Base-by-base conservation (phyloP, 1,140 invertebrate species). In the Drosophila truncata region DNA sequence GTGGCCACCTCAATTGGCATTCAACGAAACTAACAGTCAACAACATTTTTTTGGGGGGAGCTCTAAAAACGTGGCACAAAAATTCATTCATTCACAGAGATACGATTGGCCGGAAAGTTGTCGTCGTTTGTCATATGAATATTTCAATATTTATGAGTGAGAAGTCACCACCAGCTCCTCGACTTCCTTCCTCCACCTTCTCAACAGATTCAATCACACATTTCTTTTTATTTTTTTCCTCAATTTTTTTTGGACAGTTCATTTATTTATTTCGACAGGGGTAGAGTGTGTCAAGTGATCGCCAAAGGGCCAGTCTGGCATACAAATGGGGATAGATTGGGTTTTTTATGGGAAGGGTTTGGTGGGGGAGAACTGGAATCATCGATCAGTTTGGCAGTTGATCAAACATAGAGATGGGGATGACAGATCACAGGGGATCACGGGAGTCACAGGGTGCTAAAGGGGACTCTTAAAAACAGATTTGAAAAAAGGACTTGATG, bases 1-100 rank as follows among this genome's bases (percentile, higher is more conserved):
- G n/a, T n/a, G n/a, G n/a, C n/a, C n/a, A n/a, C 20, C 33, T 44
- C 75, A 74, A 79, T 82, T 83, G 75, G 77, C 55, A 83, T 82
- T 69, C 80, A 70, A 62, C 57, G 14, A 62, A 64, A 42, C 62
- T 64, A 64, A 82, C 52, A 58, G 49, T 69, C 44, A 74, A 50
- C 25, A 18, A 4, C 1, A 27, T 27, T 27, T 20, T 31, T 81
- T 47, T 9, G 3, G 27, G 27, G n/a, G 82, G 50, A 20, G 23
- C 42, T 14, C 18, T 18, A 14, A 55, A 65, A 79, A 76, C 65
- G 80, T 83, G 80, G 71, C 52, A 44, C 71, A 41, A 69, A 69
- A 85, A 78, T 73, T 61, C 63, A 81, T 78, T 65, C 73, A 74
- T 42, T 67, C 57, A 18, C n/a, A 20, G 37, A 60, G 50, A 20